Base-by-base conservation (phyloP, 2,113 vertebrate genomes). In the Cariama cristata region DNA sequence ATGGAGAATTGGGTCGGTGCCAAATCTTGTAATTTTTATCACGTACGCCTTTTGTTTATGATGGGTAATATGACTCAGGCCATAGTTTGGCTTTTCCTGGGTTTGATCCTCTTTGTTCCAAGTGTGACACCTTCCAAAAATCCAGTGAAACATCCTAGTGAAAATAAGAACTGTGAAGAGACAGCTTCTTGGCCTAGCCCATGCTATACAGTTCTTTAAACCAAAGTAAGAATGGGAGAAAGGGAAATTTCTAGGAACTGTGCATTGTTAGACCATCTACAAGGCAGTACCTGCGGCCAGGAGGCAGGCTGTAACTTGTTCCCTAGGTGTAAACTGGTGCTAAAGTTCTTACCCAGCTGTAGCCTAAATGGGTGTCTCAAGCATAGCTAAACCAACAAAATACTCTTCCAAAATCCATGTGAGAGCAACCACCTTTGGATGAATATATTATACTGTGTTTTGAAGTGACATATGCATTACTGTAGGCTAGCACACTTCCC, bases 31-130 rank as follows among this genome's bases (percentile, higher is more conserved):
- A 38, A 21, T 28, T 67, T 74, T 66, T 67, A 5, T 55, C 44
- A 30, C 0, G 0, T 88, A 14, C 18, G 32, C 10, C 22, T 45
- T 71, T 89, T n/a, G 4, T 58, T 40, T 88, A 19, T 30, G 19
- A 26, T n/a, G 47, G 5, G 12, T 62, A 52, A 47, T 17, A 4
- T 76, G 69, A 77, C 74, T 77, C 24, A 24, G 38, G 19, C 53
- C 59, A 19, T 12, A 32, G 27, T 59, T 75, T 8, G 4, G 1
- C 24, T 15, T 77, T 19, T 47, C 27, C 35, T 83, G 22, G 14
- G 20, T 55, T 77, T 94, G 63, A 45, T 64, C 23, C 32, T 71
- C 62, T 93, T 75, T 50, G 6, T 79, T 79, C 21, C 8, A 60
- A 72, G 58, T 20, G 8, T 47, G 26, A 55, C 8, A 27, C 27